These are phyloP conservation scores for Marmota monax DNA, from an alignment of 2,113 vertebrate species.

Conservation along the genomic window DNA sequence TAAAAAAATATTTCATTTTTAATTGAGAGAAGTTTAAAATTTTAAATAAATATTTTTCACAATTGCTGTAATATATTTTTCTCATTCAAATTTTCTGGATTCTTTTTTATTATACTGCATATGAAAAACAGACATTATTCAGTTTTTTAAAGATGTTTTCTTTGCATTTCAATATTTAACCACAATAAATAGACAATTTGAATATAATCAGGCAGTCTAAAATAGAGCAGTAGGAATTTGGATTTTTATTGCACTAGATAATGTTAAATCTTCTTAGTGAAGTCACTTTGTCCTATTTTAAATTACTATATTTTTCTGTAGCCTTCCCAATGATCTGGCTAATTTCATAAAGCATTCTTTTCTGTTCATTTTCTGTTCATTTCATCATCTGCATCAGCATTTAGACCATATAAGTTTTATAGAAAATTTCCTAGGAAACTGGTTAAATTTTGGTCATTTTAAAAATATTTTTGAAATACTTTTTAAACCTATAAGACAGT, in stretches of 20 bases:
- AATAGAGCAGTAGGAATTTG: background rate
- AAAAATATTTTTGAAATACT: too few relatives aligned
- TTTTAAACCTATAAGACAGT: background rate
- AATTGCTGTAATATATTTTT: background rate
- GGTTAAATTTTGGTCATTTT: background rate
- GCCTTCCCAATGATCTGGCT: background rate
- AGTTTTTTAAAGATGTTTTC: background rate
- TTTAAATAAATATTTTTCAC: background rate
- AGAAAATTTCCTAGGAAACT: background rate
- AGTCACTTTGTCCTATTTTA: background rate
- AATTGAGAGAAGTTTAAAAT: background rate
- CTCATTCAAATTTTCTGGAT: background rate
- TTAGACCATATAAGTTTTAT: background rate
- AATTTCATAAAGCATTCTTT: accelerated
- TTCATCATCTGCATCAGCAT: background rate
- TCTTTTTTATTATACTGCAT: background rate
- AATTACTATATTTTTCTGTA: background rate
- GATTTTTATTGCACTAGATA: background rate
- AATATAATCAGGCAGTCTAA: background rate
- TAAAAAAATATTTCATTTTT: background rate
- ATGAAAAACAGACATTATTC: background rate
- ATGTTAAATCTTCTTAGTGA: background rate
- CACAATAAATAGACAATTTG: background rate
- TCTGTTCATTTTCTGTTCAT: background rate
- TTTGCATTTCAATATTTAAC: background rate